Evolutionary conservation across 2,888 invertebrate species (phyloP).

Genomic region (Antitype chi): DNA sequence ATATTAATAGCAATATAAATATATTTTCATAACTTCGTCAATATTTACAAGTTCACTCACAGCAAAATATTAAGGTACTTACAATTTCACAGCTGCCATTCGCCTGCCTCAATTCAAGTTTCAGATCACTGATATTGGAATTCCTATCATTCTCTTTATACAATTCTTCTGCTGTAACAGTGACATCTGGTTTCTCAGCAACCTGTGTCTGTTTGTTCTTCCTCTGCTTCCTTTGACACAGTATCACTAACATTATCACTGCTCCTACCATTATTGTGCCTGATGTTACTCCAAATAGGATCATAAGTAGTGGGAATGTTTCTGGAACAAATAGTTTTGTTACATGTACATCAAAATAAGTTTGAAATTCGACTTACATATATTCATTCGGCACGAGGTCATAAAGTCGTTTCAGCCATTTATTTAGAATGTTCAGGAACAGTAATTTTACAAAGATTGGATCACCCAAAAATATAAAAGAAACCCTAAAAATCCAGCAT

Average conservation of each 20-base stretch:
- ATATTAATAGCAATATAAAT: too few species aligned
- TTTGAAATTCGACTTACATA: neutral
- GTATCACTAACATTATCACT: constrained; percentile 95
- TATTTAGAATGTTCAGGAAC: neutral
- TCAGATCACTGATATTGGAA: constrained; percentile 97
- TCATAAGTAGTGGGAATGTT: constrained; percentile 94
- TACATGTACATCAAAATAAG: neutral
- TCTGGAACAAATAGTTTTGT: constrained; percentile 88
- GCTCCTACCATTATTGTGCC: constrained; percentile 97
- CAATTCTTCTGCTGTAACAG: constrained; percentile 86
- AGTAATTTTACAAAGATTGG: constrained; percentile 27
- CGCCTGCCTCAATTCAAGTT: constrained; percentile 96
- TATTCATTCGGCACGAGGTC: neutral
- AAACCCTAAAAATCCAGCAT: constrained; percentile 29
- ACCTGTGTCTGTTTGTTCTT: constrained; percentile 89
- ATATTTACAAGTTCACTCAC: neutral
- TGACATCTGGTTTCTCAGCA: constrained; percentile 91
- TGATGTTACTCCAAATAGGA: constrained; percentile 96
- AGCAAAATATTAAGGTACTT: constrained; percentile 75
- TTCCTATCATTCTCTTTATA: constrained; percentile 96
- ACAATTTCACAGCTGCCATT: constrained; percentile 95
- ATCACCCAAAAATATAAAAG: constrained; percentile 18
- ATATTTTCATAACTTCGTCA: too few species aligned
- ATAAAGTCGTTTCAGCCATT: constrained; percentile 1
- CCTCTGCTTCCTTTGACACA: constrained; percentile 93